Base-by-base conservation (phyloP, 2,797 vertebrate species). In the Parauchenoglanis punctatus region DNA sequence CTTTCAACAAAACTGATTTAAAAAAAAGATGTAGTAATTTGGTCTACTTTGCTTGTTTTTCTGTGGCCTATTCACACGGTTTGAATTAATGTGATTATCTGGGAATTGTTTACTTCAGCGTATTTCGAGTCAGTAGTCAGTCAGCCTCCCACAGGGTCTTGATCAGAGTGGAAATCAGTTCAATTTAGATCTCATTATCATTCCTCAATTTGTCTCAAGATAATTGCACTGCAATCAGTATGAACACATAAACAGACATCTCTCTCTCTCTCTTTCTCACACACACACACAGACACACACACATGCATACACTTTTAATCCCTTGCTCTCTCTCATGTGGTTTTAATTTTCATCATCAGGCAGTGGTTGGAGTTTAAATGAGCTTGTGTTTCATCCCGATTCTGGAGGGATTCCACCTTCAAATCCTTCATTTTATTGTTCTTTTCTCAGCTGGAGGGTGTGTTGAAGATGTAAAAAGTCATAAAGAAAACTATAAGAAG, bases 121-220 rank as follows among this genome's bases (percentile, higher is more conserved):
- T 56, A 68, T 83, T 72, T 76, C 1, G 61, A 44, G 81, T 76
- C 59, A 77, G 81, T 61, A 76, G 81, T 77, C 80, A 82, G 44
- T 28, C 70, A 28, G 7, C 81, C 72, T 87, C 81, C 81, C 49
- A 49, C 72, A 76, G 70, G 81, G 28, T 68, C 49, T 23, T 52
- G 87, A 89, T 86, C 88, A 87, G 85, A 87, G 82, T 86, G 70
- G 86, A 88, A 89, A 86, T 88, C 87, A 76, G 28, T 56, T 35
- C 76, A 87, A 89, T 89, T 95, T 95, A 95, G 93, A 87, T 83
- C 92, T 95, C 95, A 96, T 96, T 96, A 96, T 95, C 95, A 94
- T 96, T 96, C 95, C 95, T 85, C 76, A 88, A 85, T 78, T 85
- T 85, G 76, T 85, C 94, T 95, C 94, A 94, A 91, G 86, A 82